phyloP scores from a whole-genome alignment of 2,113 vertebrate genomes.

The Cavia porcellus region DNA sequence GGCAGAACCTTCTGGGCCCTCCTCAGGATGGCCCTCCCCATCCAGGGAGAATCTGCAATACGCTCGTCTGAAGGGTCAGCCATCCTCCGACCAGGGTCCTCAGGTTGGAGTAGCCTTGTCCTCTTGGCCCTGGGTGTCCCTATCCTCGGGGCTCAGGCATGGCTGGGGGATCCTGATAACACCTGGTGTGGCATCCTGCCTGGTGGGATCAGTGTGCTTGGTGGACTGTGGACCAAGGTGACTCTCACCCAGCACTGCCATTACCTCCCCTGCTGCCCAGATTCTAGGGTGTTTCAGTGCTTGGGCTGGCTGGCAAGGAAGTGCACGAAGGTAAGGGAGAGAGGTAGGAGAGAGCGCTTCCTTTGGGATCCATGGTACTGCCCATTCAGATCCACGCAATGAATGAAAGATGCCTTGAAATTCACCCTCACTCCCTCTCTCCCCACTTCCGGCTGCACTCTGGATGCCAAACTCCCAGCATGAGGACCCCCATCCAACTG shows the following conservation, averaged over 20 bases:
- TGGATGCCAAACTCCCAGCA: too few species aligned
- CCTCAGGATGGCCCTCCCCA: not conserved
- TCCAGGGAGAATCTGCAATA: not conserved
- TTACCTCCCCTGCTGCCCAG: not conserved
- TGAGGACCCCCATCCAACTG: not conserved
- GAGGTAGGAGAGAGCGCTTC: not conserved
- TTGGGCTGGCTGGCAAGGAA: not conserved
- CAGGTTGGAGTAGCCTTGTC: not conserved
- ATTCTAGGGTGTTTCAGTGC: not conserved
- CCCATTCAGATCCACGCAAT: rapidly evolving
- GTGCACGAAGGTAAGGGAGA: not conserved
- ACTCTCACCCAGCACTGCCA: not conserved
- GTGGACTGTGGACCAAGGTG: not conserved
- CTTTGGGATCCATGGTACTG: not conserved
- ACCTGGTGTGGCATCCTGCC: not conserved
- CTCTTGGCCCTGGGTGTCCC: not conserved
- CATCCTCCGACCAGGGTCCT: not conserved
- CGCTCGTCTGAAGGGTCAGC: not conserved
- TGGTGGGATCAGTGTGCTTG: rapidly evolving
- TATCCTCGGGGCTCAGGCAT: not conserved
- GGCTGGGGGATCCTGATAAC: not conserved
- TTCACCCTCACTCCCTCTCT: not conserved
- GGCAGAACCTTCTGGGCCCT: not conserved
- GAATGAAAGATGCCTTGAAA: not conserved
- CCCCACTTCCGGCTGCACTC: not conserved